These are phyloP conservation scores for Physeter macrocephalus DNA, from an alignment of 2,113 vertebrate species.

Conservation along the genomic window DNA sequence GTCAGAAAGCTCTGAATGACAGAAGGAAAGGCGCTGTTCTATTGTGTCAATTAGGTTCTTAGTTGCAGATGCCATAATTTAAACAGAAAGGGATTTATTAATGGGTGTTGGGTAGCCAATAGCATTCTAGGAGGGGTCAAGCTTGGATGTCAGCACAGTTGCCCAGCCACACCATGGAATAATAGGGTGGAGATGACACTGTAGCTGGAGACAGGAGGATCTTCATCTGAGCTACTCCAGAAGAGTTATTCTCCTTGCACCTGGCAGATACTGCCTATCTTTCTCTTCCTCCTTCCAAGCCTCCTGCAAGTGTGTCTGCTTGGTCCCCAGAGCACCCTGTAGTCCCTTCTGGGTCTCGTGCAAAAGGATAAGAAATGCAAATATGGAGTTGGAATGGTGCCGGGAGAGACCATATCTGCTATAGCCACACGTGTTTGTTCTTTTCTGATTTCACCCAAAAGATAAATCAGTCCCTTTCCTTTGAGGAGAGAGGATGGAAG, in stretches of 20 bases:
- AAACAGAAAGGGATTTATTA: not conserved
- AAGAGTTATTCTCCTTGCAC: not conserved
- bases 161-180: not conserved
- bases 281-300: not conserved
- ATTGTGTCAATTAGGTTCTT: not conserved
- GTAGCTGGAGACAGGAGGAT: not conserved
- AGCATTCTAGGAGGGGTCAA: not conserved
- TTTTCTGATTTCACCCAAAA: not conserved
- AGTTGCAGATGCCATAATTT: not conserved
- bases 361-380: not conserved
- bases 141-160: not conserved
- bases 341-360: not conserved
- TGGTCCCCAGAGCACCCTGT: not conserved
- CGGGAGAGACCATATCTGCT: not conserved
- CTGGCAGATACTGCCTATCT: not conserved
- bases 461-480: not conserved
- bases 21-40: not conserved
- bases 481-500: not conserved
- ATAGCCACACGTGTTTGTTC: not conserved
- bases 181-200: not conserved
- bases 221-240: not conserved
- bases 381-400: not conserved
- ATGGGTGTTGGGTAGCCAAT: not conserved
- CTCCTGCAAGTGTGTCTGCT: not conserved
- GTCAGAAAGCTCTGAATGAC: not conserved